Conservation (phyloP, 2,113 vertebrate genomes). For the Mixornis gularis region DNA sequence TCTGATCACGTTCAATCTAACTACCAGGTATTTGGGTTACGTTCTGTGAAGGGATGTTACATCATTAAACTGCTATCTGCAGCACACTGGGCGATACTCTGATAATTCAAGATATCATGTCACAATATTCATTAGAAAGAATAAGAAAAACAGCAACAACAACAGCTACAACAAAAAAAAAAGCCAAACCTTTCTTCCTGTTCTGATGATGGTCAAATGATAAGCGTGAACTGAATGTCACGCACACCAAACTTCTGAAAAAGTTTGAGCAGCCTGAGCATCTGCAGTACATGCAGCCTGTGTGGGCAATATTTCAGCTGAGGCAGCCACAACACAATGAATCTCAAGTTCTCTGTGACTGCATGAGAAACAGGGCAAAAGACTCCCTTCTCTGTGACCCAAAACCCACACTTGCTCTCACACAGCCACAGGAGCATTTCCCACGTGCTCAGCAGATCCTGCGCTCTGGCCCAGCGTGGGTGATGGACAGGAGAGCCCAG, state of each 20-base stretch:
- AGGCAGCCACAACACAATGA: neutral
- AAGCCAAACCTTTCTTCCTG: neutral
- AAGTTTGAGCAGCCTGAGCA: neutral
- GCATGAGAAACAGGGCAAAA: neutral
- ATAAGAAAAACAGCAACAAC: neutral
- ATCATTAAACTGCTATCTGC: constrained; percentile 4
- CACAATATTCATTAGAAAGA: neutral
- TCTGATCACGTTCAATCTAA: neutral
- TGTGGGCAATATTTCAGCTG: neutral
- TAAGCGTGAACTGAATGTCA: neutral
- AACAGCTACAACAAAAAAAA: neutral
- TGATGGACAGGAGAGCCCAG: neutral
- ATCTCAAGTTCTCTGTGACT: neutral
- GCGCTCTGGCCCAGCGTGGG: neutral
- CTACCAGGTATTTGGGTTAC: constrained; percentile 7
- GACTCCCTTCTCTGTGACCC: neutral
- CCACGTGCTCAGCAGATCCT: neutral
- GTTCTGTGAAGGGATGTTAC: constrained; percentile 39
- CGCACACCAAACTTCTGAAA: neutral
- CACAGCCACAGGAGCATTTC: neutral
- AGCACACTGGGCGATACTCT: neutral
- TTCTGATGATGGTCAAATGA: neutral
- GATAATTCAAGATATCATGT: neutral
- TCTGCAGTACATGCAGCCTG: neutral
- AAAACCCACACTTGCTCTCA: neutral